Evolutionary conservation across 2,888 invertebrate species (phyloP).

Genomic region (Neoscelio sp.): DNA sequence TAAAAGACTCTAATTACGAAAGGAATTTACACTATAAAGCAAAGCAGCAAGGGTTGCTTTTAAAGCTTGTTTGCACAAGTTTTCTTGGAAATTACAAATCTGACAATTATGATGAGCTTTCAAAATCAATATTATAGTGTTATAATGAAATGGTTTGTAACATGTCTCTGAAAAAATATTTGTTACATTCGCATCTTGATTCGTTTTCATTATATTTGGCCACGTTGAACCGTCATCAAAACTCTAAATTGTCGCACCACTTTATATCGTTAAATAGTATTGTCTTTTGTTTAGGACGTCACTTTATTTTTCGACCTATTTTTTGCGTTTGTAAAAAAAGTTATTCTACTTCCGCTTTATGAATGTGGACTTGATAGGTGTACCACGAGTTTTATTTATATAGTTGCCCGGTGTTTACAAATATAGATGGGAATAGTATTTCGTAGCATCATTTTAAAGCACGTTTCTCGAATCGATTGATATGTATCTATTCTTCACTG

Average conservation of each 20-base stretch:
- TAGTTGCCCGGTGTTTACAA: slow-evolving; percentile 8
- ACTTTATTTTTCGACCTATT: slow-evolving; percentile 2
- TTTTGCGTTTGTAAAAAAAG: too few relatives aligned
- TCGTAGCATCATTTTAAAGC: background rate
- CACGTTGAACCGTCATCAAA: slow-evolving; percentile 76
- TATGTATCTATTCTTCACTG: background rate
- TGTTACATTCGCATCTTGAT: too few relatives aligned
- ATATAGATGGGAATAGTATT: background rate
- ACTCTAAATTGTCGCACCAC: slow-evolving; percentile 32
- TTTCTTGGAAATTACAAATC: too few relatives aligned
- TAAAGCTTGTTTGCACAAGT: too few relatives aligned
- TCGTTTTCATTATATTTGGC: too few relatives aligned
- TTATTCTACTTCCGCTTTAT: background rate
- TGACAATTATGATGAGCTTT: too few relatives aligned
- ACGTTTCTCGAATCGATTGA: background rate
- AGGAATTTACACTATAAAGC: too few relatives aligned
- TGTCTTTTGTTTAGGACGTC: slow-evolving; percentile 30
- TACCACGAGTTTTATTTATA: slow-evolving; percentile 27
- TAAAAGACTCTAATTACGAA: too few relatives aligned
- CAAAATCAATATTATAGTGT: too few relatives aligned
- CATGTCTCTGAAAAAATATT: too few relatives aligned
- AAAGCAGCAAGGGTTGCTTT: too few relatives aligned
- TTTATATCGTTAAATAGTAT: slow-evolving; percentile 31
- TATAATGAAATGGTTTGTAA: too few relatives aligned
- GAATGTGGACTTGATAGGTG: slow-evolving; percentile 18